Evolutionary conservation across 2,888 invertebrate genomes (phyloP), one percentile per base, ranked within the genome.

Genomic region (Cheilosia variabilis): DNA sequence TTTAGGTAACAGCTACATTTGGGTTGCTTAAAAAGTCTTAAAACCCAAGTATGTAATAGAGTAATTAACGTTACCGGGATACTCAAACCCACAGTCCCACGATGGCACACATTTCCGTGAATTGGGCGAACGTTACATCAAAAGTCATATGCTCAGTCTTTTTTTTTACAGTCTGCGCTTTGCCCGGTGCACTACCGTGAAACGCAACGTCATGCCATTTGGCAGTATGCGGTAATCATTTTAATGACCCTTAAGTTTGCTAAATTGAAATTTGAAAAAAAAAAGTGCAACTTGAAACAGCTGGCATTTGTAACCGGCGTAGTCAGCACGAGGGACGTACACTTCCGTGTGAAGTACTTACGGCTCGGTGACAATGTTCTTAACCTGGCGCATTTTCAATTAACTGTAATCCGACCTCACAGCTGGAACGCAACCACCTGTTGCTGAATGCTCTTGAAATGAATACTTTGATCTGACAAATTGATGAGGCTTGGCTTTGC

Each of bases 161-260:
- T 17, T 17, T n/a, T 45, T 45, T 47, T 31, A 34, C 9, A 34
- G 22, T 17, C 34, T 45, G 17, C 41, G 17, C 17, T n/a, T 45
- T 13, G 19, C 13, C 22, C 41, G 73, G 68, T 43, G 63, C 75
- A 68, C 9, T 52, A 50, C 57, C 24, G 43, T 69, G 43, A 62
- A 76, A 81, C 57, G 47, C 72, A 68, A 24, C 66, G 66, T 78
- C 72, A 83, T 78, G 71, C 60, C 60, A 72, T 82, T 77, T 72
- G 19, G 65, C 37, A 13, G 37, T n/a, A n/a, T 66, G 55, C 60
- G 22, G 77, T 77, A 72, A 77, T 68, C 62, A 66, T 47, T 78
- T 66, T 83, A 77, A 68, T 78, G 72, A 68, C 72, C 62, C 55
- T 78, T 72, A 52, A 63, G 55, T 57, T 41, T 41, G 63, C 65